Base-by-base conservation (phyloP, 2,113 vertebrate genomes). In the Heptranchias perlo region DNA sequence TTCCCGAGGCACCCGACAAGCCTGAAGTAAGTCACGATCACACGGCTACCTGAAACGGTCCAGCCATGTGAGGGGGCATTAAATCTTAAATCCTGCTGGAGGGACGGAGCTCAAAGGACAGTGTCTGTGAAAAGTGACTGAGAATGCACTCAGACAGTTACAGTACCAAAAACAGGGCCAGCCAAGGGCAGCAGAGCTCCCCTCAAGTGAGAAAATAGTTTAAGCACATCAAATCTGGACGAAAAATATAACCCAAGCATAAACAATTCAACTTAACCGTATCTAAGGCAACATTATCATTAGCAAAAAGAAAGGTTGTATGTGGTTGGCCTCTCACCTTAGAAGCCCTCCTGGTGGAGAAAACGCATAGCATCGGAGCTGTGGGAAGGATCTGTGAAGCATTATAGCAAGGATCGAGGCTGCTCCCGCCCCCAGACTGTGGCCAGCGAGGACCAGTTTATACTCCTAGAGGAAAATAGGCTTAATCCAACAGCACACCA, bases 341-440 rank as follows among this genome's bases (percentile, higher is more conserved):
- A 99, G 86, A 96, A 99, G 98, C 31, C 99, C 99, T 96, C 99
- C 98, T 97, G 99, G 99, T 93, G 99, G 99, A 96, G 99, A 99
- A 97, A 99, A 99, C 0, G 99, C 97, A 0, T 98, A 99, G 91
- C 99, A 99, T 95, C 97, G 97, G 65, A 99, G 97, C 0, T 97
- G 97, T 23, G 98, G 99, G 97, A 98, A 98, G 44, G 98, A 96
- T 21, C 96, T 97, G 96, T 97, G 98, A 96, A 99, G 97, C 96
- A 98, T 98, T 95, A 99, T 96, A 0, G 99, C 98, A 95, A 99
- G 96, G 73, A 99, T 92, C 0, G 99, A 97, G 0, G 99, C 99
- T 0, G 99, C 98, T 16, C 99, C 99, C 0, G 98, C 99, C 0
- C 99, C 99, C 96, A 99, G 97, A 96, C 99, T 99, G 97, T 99